These are phyloP conservation scores for Sphenopsis melanotis DNA, from an alignment of 2,797 vertebrate genomes.

Conservation along the genomic window DNA sequence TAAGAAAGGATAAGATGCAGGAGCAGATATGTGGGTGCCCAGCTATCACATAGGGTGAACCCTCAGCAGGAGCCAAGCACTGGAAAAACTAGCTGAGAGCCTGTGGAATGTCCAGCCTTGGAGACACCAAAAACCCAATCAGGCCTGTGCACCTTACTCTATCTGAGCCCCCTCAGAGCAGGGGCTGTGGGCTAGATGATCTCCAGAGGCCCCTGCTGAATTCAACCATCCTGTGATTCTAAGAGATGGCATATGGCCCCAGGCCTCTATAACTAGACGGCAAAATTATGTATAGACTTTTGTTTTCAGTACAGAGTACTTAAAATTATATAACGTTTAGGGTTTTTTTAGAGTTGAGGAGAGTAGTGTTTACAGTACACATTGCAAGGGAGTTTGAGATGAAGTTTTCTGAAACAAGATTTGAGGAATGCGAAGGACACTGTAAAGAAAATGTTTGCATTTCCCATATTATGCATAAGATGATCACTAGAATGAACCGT, in stretches of 20 bases:
- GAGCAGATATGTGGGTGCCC: neutral
- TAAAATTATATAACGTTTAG: neutral
- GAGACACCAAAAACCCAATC: neutral
- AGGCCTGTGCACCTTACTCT: neutral
- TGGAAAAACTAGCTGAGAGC: neutral
- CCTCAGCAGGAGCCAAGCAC: neutral
- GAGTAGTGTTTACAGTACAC: neutral
- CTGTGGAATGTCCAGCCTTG: neutral
- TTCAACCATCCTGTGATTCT: neutral
- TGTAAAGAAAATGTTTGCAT: rapidly evolving
- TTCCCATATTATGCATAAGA: neutral
- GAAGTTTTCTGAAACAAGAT: neutral
- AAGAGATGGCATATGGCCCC: neutral
- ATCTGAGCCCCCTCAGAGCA: neutral
- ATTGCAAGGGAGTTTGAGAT: neutral
- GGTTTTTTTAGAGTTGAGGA: neutral
- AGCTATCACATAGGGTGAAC: neutral
- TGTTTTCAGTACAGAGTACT: neutral
- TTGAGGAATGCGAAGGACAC: neutral
- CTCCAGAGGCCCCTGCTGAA: neutral
- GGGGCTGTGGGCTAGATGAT: neutral
- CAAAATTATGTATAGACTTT: neutral
- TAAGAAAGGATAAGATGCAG: neutral
- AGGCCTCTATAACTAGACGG: neutral
- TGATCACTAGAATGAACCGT: neutral